Evolutionary conservation across 2,888 invertebrate genomes (phyloP).

Genomic region (Melipona bicolor): DNA sequence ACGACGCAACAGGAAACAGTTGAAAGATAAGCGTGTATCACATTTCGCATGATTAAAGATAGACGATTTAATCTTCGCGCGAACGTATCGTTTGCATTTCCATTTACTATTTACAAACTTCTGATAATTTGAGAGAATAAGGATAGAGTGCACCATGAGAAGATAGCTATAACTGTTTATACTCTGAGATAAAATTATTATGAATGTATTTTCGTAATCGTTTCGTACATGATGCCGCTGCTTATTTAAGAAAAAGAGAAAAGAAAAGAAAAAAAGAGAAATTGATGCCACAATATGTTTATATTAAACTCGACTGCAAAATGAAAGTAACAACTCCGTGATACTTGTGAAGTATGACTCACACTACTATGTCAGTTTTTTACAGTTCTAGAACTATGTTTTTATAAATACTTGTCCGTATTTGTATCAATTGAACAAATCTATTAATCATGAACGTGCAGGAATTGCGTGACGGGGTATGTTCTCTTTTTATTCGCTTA

Average conservation of each 20-base stretch:
- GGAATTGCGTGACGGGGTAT: constrained; percentile 69
- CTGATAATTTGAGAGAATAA: constrained; percentile 34
- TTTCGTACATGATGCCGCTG: constrained; percentile 21
- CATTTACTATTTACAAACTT: constrained; percentile 44
- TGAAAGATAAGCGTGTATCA: constrained; percentile 17
- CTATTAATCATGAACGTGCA: constrained; percentile 63
- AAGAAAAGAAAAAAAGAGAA: background rate
- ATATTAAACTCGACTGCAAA: constrained; percentile 29
- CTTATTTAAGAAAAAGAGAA: background rate
- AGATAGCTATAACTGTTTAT: constrained; percentile 44
- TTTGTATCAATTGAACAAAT: constrained; percentile 33
- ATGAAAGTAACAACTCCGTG: constrained; percentile 47
- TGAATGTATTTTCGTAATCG: constrained; percentile 35
- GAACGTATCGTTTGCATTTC: constrained; percentile 16
- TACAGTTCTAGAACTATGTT: constrained; percentile 48
- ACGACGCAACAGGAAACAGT: constrained; percentile 11
- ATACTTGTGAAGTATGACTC: constrained; percentile 56
- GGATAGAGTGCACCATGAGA: constrained; percentile 42
- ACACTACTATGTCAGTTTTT: constrained; percentile 57
- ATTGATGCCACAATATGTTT: background rate
- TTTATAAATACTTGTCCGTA: constrained; percentile 50
- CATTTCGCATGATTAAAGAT: constrained; percentile 4
- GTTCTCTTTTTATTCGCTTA: constrained; percentile 27
- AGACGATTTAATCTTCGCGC: constrained; percentile 33
- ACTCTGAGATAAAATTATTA: constrained; percentile 34